Percentiles rank a stretch among this genome's conserved stretches.
Evolutionary conservation across 2,888 invertebrate species (phyloP).

Genomic region (Napeogenes inachia): DNA sequence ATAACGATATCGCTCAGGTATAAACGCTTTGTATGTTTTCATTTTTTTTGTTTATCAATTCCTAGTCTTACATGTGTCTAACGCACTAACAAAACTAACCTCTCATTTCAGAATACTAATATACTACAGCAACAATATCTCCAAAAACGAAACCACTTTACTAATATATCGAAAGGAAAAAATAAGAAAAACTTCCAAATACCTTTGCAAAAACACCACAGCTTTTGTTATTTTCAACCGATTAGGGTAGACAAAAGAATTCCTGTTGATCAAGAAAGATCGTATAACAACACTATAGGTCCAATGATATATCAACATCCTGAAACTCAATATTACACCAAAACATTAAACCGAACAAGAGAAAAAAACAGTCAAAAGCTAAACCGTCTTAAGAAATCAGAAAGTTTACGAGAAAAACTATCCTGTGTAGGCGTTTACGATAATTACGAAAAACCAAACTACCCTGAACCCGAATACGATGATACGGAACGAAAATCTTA

Average conservation of each 20-base stretch:
- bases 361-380: constrained; percentile 68
- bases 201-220: constrained; percentile 81
- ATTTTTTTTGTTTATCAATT: constrained; percentile 35
- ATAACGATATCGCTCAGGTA: constrained; percentile 67
- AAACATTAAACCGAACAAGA: constrained; percentile 69
- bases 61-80: constrained; percentile 38
- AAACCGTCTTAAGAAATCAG: constrained; percentile 72
- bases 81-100: constrained; percentile 58
- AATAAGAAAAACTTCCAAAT: constrained; percentile 81
- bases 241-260: constrained; percentile 79
- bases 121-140: constrained; percentile 76
- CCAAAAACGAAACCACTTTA: constrained; percentile 76
- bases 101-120: constrained; percentile 79
- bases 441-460: constrained; percentile 69
- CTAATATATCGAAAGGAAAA: constrained; percentile 71
- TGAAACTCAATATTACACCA: constrained; percentile 67
- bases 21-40: constrained; percentile 52
- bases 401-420: constrained; percentile 69
- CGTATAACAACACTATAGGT: constrained; percentile 69
- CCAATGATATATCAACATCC: constrained; percentile 68
- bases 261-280: constrained; percentile 64
- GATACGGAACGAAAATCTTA: constrained; percentile 69
- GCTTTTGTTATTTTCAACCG: constrained; percentile 82
- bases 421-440: constrained; percentile 73
- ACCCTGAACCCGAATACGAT: constrained; percentile 66